Percentiles rank a stretch among this genome's conserved stretches.
Conservation (phyloP, 2,888 invertebrate genomes). For the Dryobota labecula region DNA sequence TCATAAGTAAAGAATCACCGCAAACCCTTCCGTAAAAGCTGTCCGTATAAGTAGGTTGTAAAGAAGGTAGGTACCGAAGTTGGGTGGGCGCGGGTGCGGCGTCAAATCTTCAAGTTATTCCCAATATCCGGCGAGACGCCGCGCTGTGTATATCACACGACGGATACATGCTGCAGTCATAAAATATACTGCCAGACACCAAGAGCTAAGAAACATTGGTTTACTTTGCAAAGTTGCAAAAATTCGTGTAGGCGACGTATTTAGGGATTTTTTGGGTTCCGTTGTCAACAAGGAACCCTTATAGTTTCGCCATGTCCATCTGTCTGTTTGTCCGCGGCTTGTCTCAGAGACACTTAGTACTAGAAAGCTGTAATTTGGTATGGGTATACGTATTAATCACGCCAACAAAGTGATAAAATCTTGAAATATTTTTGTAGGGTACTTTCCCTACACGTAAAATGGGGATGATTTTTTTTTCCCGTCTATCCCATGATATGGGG, state of each 20-base stretch:
- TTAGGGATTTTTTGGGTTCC: background rate
- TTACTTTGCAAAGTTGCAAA: constrained; percentile 32
- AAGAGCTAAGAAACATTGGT: constrained; percentile 62
- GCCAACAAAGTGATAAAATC: too few species aligned
- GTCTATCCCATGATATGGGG: too few species aligned
- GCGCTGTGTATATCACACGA: constrained; percentile 66
- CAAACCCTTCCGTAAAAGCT: constrained; percentile 39
- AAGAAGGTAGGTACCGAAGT: constrained; percentile 48
- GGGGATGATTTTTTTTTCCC: too few species aligned
- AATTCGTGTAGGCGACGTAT: background rate
- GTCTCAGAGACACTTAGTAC: too few species aligned
- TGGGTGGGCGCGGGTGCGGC: constrained; percentile 51
- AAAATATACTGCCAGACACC: constrained; percentile 74
- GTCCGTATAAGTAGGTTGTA: constrained; percentile 54
- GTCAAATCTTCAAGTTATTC: constrained; percentile 80
- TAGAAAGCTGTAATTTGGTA: too few species aligned
- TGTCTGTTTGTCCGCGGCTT: too few species aligned
- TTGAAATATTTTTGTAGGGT: too few species aligned
- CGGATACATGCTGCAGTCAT: constrained; percentile 70
- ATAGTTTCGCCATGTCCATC: too few species aligned
- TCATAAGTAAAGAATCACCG: constrained; percentile 36
- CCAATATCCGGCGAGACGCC: constrained; percentile 76
- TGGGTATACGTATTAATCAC: too few species aligned
- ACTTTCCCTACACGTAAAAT: too few species aligned
- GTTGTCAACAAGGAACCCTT: too few species aligned